Base-by-base conservation (phyloP, 2,888 invertebrate genomes). In the Blera fallax region DNA sequence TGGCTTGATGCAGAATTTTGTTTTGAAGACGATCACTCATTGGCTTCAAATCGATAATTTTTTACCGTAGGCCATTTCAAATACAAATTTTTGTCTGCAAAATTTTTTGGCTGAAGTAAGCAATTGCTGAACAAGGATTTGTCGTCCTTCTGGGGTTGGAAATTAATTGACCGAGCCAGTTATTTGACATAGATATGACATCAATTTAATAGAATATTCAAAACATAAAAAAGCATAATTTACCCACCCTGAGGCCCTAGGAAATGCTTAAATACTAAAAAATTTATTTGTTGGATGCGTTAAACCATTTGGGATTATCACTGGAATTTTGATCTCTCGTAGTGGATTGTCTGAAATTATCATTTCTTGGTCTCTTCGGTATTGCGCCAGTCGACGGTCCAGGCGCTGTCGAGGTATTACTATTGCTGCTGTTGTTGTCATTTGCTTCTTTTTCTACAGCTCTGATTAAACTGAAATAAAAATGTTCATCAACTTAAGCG, bases 381-480 rank as follows among this genome's bases (percentile, higher is more conserved):
- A 89, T 88, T 24, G 89, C 89, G 21, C 89, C 89, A 37, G 88
- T 88, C 6, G 89, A 89, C 6, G 88, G 54, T 18, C 84, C 88
- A 29, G 87, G 70, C 11, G 62, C 32, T 21, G 40, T 87, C 1
- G 54, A 65, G 8, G 4, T n/a, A n/a, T 21, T 7, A 7, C 45
- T n/a, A 3, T 10, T 56, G 10, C 34, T 65, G 16, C 8, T 64
- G 14, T 60, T 54, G 24, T 32, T 43, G 8, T 54, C 58, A 32
- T 7, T 32, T 24, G 43, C 54, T 1, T 77, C 60, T 7, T 3
- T 21, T 7, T 37, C 14, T 11, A 14, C 24, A 10, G 29, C 56
- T 3, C 80, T 32, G 5, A 58, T 70, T 18, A 74, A 50, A 2
- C 83, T 83, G 1, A n/a, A 48, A 56, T 29, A 32, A 14, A 56